phyloP scores from a whole-genome alignment of 2,113 vertebrate genomes.

The Sylvilagus bachmani region DNA sequence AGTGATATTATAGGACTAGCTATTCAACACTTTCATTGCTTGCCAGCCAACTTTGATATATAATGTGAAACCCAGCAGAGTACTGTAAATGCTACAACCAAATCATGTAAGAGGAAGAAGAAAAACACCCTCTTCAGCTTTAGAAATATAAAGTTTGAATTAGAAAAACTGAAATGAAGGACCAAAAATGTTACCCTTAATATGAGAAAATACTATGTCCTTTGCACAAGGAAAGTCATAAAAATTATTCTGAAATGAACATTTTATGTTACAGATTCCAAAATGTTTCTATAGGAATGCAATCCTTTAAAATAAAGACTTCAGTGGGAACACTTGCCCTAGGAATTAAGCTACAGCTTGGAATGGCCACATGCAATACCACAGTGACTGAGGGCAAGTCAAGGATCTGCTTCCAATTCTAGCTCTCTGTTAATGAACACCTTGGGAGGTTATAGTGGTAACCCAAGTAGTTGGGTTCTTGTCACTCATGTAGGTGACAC shows the following conservation, averaged over 20 bases:
- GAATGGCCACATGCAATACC: too few species aligned
- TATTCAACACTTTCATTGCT: background rate
- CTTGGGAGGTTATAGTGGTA: too few species aligned
- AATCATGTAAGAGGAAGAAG: background rate
- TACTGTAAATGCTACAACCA: background rate
- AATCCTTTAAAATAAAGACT: background rate
- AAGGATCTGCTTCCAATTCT: too few species aligned
- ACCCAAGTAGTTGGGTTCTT: too few species aligned
- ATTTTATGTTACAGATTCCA: background rate
- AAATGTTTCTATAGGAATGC: background rate
- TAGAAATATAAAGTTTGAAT: background rate
- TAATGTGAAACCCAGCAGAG: background rate
- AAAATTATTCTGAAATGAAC: background rate
- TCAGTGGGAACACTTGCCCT: background rate
- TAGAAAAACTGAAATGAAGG: background rate
- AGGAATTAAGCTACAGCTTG: too few species aligned
- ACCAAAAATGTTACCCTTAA: background rate
- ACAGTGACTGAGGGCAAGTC: too few species aligned
- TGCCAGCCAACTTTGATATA: background rate
- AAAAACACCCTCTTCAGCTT: background rate
- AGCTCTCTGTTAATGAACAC: too few species aligned
- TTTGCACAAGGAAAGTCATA: background rate
- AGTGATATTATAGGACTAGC: background rate
- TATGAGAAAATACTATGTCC: background rate
- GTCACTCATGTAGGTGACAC: too few species aligned